Percentiles rank a stretch among this genome's conserved stretches.
Conservation (phyloP, 1,140 invertebrate genomes). For the Drosophila guanche region DNA sequence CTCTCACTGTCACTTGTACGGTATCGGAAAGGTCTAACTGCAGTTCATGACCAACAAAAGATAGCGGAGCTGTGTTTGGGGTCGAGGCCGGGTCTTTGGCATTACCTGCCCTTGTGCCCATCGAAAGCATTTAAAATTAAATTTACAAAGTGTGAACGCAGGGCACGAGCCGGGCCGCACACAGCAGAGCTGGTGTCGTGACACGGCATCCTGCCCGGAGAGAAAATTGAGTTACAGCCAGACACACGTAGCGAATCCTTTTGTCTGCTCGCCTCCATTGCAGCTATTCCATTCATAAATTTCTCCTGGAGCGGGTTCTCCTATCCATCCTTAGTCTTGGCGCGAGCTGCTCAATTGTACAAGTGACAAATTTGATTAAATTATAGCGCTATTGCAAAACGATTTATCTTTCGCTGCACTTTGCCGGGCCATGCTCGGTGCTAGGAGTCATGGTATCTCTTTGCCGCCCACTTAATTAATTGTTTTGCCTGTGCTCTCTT, state of each 20-base stretch:
- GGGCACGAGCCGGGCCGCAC: conserved; percentile 33
- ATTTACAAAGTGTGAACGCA: conserved; percentile 63
- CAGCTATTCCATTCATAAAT: conserved; percentile 61
- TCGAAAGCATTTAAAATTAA: conserved; percentile 74
- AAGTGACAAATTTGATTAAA: conserved; percentile 82
- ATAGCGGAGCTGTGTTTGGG: conserved; percentile 16
- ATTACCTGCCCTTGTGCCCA: conserved; percentile 51
- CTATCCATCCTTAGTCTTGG: conserved; percentile 6
- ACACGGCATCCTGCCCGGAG: conserved; percentile 11
- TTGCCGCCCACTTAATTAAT: conserved; percentile 73
- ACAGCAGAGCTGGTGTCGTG: too few relatives aligned
- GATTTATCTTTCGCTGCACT: conserved; percentile 78
- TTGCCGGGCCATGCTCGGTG: conserved; percentile 45
- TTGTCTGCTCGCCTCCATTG: conserved; percentile 7
- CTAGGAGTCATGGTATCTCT: conserved; percentile 13
- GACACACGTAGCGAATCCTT: conserved; percentile 5
- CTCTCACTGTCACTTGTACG: conserved; percentile 72
- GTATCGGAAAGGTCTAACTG: conserved; percentile 46
- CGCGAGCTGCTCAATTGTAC: conserved; percentile 73
- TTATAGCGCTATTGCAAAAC: conserved; percentile 80
- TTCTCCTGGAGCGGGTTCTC: conserved; percentile 16
- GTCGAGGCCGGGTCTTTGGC: too few relatives aligned
- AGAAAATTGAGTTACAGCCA: conserved; percentile 36
- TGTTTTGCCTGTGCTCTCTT: conserved; percentile 61
- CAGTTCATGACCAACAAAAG: conserved; percentile 19